Evolutionary conservation across 2,113 vertebrate genomes (phyloP).

Genomic region (Tenebrosternarchus preto): DNA sequence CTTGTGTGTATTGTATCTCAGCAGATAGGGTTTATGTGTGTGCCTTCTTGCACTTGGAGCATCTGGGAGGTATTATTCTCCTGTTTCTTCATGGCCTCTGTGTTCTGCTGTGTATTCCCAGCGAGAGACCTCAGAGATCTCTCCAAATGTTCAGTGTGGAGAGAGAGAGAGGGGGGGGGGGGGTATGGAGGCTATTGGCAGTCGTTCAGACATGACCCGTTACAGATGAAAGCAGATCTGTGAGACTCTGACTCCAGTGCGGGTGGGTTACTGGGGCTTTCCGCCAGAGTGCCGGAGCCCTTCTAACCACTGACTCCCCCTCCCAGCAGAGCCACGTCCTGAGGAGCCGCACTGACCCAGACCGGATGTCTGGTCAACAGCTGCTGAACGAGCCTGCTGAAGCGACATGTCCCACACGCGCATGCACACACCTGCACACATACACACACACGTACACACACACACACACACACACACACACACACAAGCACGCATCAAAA

Average conservation of each 20-base stretch:
- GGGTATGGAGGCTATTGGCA: slow-evolving; percentile 27
- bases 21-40: not conserved
- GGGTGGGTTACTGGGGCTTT: slow-evolving; percentile 13
- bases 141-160: slow-evolving; percentile 6
- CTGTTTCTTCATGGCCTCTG: slow-evolving; percentile 44
- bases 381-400: slow-evolving; percentile 6
- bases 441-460: not conserved
- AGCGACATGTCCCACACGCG: too few species aligned
- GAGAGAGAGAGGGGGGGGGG: slow-evolving; percentile 6
- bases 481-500: too few species aligned
- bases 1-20: not conserved
- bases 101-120: slow-evolving; percentile 35
- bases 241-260: not conserved
- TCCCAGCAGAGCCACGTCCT: slow-evolving; percentile 1
- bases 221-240: slow-evolving; percentile 20
- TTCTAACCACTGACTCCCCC: too few species aligned
- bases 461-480: not conserved
- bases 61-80: slow-evolving; percentile 56
- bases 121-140: slow-evolving; percentile 13
- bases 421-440: not conserved
- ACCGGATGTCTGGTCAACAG: slow-evolving; percentile 22
- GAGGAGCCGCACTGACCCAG: slow-evolving; percentile 21
- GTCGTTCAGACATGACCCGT: not conserved
- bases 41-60: slow-evolving; percentile 16
- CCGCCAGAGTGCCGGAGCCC: not conserved